Base-by-base conservation (phyloP, 92 coral and sea anemone genomes). In the Paragorgia papillata region DNA sequence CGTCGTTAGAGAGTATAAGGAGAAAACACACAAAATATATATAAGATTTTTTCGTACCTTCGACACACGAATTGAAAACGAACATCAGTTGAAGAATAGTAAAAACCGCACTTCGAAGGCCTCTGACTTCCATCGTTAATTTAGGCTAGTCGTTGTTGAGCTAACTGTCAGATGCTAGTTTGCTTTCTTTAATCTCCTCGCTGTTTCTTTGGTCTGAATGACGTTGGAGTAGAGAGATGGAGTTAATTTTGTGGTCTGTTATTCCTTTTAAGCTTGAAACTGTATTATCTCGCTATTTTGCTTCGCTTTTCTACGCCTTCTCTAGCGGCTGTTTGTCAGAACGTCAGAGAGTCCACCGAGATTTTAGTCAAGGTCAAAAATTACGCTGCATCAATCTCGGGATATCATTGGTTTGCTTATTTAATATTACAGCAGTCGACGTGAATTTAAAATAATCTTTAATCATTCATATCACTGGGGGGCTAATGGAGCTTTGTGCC, bases 361-460 rank as follows among this genome's bases (percentile, higher is more conserved):
- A 30, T 31, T 34, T 34, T 1, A 62, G 68, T 34, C 44, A 62
- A 30, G 68, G 43, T 4, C 7, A 64, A 19, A 26, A 46, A 0
- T 37, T 1, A 37, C 14, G 37, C 13, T 3, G 25, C 17, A 35
- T 63, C 34, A 60, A 17, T 63, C 18, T 18, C 69, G 48, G 50
- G 9, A 7, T 2, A 17, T 8, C 29, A 49, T 64, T 28, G 43
- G 48, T 64, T 15, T 19, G 18, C 27, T 37, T 35, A 22, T 64
- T 33, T 12, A 64, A 37, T 37, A 37, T 64, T 64, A 53, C 71
- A 64, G 30, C n/a, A 64, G 28, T 28, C 37, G 25, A 32, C 53
- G 71, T 44, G 71, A 64, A 37, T 64, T 64, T 64, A 21, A 64
- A 34, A 64, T 64, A 34, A 64, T 9, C 30, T 64, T 14, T 1